Percentiles rank a stretch among this genome's conserved stretches.
Evolutionary conservation across 2,888 invertebrate species (phyloP).

Genomic region (Pterostichus niger): DNA sequence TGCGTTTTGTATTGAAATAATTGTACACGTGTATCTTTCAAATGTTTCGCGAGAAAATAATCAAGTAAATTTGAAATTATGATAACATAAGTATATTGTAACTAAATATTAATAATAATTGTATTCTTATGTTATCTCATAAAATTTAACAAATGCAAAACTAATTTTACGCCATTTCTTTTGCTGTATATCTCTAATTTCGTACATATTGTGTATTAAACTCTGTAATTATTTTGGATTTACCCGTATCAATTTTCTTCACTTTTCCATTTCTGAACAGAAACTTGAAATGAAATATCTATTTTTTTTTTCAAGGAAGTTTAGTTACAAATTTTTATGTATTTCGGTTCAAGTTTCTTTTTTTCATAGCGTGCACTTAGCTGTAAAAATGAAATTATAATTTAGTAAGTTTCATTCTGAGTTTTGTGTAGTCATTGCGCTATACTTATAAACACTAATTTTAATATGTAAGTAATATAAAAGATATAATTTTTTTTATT

Average conservation of each 20-base stretch:
- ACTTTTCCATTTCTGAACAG: slow-evolving; percentile 1
- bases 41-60: slow-evolving; percentile 34
- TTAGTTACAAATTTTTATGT: not conserved
- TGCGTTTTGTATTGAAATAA: not conserved
- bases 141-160: slow-evolving; percentile 13
- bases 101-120: not conserved
- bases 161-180: slow-evolving; percentile 36
- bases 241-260: slow-evolving; percentile 3
- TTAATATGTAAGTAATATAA: slow-evolving; percentile 30
- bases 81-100: slow-evolving; percentile 18
- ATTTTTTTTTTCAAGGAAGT: not conserved
- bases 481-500: not conserved
- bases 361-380: slow-evolving; percentile 17
- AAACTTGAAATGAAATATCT: slow-evolving; percentile 29
- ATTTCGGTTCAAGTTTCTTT: slow-evolving; percentile 38
- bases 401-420: slow-evolving; percentile 22
- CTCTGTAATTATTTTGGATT: slow-evolving; percentile 39
- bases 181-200: slow-evolving; percentile 45
- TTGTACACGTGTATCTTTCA: slow-evolving; percentile 20
- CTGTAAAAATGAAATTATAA: slow-evolving; percentile 23
- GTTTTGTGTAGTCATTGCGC: slow-evolving; percentile 9
- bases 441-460: slow-evolving; percentile 22
- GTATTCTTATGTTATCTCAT: not conserved
- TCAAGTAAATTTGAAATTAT: slow-evolving; percentile 2
- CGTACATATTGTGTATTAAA: slow-evolving; percentile 46